Percentiles rank a stretch among this genome's conserved stretches.
Conservation (phyloP, 2,113 vertebrate genomes). For the Hiodon alosoides region DNA sequence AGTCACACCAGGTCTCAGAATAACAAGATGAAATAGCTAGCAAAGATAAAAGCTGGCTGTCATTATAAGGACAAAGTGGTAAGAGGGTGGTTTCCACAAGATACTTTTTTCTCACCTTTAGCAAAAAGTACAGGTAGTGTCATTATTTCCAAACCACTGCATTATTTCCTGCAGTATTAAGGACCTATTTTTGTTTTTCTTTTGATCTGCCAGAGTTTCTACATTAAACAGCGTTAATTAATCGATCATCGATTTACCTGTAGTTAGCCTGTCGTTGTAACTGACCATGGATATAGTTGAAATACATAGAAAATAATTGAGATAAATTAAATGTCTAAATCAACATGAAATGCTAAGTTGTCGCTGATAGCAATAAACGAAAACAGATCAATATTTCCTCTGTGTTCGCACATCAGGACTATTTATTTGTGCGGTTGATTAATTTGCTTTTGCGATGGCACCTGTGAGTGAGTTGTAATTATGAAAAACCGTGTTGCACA, state of each 20-base stretch:
- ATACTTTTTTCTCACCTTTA: conserved; percentile 1
- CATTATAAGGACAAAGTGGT: too few relatives aligned
- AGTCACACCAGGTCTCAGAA: too few relatives aligned
- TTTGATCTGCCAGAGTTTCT: not conserved
- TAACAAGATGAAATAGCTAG: too few relatives aligned
- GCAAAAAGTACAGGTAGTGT: not conserved
- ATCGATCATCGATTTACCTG: too few relatives aligned
- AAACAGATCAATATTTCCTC: not conserved
- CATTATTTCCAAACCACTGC: too few relatives aligned
- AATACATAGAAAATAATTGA: not conserved
- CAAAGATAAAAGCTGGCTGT: too few relatives aligned
- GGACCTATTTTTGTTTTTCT: not conserved
- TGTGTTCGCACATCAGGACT: not conserved
- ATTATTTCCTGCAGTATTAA: not conserved
- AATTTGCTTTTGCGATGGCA: conserved; percentile 9
- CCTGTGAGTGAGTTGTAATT: conserved; percentile 15
- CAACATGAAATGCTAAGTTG: not conserved
- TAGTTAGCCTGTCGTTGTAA: too few relatives aligned
- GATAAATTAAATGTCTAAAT: not conserved
- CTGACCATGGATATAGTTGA: too few relatives aligned
- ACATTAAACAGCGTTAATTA: too few relatives aligned
- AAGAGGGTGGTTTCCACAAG: too few relatives aligned
- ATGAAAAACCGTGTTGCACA: conserved; percentile 5
- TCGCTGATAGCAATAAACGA: conserved; percentile 9
- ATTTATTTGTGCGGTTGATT: conserved; percentile 6